Percentiles rank a stretch among this genome's conserved stretches.
These are phyloP conservation scores for Panzeria rudis DNA, from an alignment of 2,888 invertebrate genomes.

Conservation along the genomic window DNA sequence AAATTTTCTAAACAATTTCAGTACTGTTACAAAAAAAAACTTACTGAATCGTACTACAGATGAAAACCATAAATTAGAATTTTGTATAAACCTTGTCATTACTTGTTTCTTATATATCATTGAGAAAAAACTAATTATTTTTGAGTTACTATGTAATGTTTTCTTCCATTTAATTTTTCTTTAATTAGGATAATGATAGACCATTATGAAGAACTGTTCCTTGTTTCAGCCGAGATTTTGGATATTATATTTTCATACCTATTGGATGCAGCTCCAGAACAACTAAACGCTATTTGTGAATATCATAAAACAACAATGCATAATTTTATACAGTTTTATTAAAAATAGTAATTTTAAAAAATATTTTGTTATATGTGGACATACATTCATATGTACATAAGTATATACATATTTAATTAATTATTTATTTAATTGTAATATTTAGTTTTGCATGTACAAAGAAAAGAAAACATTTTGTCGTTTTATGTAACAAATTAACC, in stretches of 20 bases:
- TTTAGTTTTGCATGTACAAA: constrained; percentile 1
- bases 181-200: constrained; percentile 87
- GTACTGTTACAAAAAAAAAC: too few relatives aligned
- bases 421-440: background rate
- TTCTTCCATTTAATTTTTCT: constrained; percentile 17
- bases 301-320: constrained; percentile 66
- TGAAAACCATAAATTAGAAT: too few relatives aligned
- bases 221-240: constrained; percentile 91
- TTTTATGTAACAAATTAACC: background rate
- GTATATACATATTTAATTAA: background rate
- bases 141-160: background rate
- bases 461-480: background rate
- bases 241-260: constrained; percentile 94
- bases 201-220: constrained; percentile 89
- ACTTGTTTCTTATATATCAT: too few relatives aligned
- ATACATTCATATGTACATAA: background rate
- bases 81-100: too few relatives aligned
- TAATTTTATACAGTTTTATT: constrained; percentile 3
- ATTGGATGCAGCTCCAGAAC: constrained; percentile 92
- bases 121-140: background rate
- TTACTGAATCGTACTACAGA: too few relatives aligned
- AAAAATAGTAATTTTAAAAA: background rate
- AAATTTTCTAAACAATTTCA: too few relatives aligned
- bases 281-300: constrained; percentile 88
- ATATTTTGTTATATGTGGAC: background rate